phyloP scores from a whole-genome alignment of 2,797 vertebrate species.

The Cephalopachus bancanus region DNA sequence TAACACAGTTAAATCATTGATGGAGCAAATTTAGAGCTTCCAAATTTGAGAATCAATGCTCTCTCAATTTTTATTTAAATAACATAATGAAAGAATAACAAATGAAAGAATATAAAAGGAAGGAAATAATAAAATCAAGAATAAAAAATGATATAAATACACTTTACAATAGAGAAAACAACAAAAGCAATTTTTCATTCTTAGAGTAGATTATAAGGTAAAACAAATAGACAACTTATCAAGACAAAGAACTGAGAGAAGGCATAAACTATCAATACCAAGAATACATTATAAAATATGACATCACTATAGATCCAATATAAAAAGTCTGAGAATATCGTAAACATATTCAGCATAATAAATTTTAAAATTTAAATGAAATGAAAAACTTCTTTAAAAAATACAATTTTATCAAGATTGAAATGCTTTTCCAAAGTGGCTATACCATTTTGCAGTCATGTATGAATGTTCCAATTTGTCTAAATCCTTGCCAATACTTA shows the following conservation, averaged over 20 bases:
- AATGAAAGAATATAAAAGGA: neutral
- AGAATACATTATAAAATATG: neutral
- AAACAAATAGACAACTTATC: neutral
- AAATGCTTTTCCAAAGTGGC: neutral
- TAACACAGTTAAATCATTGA: neutral
- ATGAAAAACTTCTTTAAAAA: neutral
- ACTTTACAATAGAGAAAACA: neutral
- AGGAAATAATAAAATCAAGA: neutral
- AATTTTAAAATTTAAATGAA: neutral
- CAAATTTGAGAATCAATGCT: neutral
- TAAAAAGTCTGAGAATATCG: neutral
- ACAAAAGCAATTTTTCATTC: neutral
- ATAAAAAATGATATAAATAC: neutral
- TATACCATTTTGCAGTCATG: neutral
- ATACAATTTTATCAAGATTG: neutral
- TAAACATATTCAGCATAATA: neutral
- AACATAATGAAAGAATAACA: neutral
- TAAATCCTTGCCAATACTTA: neutral
- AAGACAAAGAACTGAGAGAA: neutral
- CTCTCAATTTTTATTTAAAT: neutral
- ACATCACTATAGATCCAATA: neutral
- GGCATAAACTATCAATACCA: neutral
- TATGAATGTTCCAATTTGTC: neutral
- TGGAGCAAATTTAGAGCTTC: neutral
- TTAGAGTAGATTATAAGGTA: neutral